Conservation (phyloP, 2,888 invertebrate genomes). For the Hetaerina titia region DNA sequence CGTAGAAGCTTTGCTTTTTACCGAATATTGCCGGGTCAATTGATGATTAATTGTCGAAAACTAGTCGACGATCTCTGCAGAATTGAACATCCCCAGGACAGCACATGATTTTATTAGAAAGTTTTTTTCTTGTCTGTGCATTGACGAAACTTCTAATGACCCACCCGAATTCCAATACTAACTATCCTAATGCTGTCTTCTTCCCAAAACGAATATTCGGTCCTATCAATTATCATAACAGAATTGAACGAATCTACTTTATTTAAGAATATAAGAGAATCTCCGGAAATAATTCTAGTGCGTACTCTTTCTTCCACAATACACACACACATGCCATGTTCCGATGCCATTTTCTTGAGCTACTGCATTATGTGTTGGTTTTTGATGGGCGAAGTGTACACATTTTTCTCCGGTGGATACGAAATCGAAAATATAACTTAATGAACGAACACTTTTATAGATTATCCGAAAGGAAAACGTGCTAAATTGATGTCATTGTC, state of each 20-base stretch:
- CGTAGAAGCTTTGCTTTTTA: too few species aligned
- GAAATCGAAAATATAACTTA: background rate
- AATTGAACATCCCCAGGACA: too few species aligned
- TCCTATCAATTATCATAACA: background rate
- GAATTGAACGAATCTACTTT: background rate
- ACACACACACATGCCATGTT: background rate
- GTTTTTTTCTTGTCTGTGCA: too few species aligned
- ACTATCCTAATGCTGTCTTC: background rate
- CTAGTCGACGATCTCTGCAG: too few species aligned
- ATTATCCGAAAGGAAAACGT: slow-evolving; percentile 7
- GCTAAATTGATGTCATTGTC: slow-evolving; percentile 35
- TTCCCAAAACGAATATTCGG: background rate
- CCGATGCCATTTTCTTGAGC: background rate
- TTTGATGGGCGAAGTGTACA: background rate
- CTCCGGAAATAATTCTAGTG: background rate
- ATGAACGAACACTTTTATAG: slow-evolving; percentile 27
- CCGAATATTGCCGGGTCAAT: too few species aligned
- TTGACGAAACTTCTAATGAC: too few species aligned
- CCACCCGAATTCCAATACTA: background rate
- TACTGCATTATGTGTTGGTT: background rate
- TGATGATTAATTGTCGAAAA: too few species aligned
- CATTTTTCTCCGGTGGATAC: background rate
- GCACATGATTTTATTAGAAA: too few species aligned
- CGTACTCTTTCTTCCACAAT: background rate
- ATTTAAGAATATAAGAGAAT: background rate